A percentile compares a stretch with the other conserved stretches of the same genome.
Evolutionary conservation across 1,140 invertebrate species (phyloP).

Genomic region (Drosophila jambulina): DNA sequence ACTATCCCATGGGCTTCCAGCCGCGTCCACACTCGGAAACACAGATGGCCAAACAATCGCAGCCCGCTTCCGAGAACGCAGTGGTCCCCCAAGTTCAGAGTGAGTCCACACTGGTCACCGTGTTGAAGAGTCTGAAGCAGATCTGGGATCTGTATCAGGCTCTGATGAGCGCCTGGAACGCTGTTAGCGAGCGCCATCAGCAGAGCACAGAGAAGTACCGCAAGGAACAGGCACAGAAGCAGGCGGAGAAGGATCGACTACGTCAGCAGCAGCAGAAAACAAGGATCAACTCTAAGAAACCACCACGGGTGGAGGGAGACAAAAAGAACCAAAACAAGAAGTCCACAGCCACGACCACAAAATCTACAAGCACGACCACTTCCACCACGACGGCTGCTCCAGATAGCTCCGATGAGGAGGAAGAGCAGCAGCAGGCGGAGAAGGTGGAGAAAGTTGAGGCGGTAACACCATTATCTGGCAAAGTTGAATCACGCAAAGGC

Average conservation of each 20-base stretch:
- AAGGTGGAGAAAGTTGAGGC: conserved; percentile 25
- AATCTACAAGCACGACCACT: conserved; percentile 29
- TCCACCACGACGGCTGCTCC: conserved; percentile 17
- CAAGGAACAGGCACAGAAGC: conserved; percentile 60
- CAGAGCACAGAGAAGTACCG: conserved; percentile 55
- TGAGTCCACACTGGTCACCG: conserved; percentile 61
- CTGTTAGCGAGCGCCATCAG: conserved; percentile 66
- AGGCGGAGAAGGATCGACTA: conserved; percentile 57
- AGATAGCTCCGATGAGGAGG: conserved; percentile 38
- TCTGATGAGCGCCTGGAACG: conserved; percentile 66
- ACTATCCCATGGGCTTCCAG: conserved; percentile 73
- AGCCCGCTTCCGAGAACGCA: conserved; percentile 12
- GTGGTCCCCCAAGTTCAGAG: conserved; percentile 10
- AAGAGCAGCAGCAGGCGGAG: not conserved
- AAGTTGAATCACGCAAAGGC: conserved; percentile 35
- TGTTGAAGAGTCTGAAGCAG: conserved; percentile 72
- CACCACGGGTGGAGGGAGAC: conserved; percentile 54
- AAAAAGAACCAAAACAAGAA: conserved; percentile 66
- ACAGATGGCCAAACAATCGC: conserved; percentile 43
- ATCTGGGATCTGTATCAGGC: conserved; percentile 82
- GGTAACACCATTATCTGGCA: conserved; percentile 8
- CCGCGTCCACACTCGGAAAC: conserved; percentile 38
- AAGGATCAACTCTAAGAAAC: conserved; percentile 75
- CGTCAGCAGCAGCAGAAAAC: conserved; percentile 64
- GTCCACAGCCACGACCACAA: conserved; percentile 39